Evolutionary conservation across 53 echinoderm and acorn worm species (phyloP), one percentile per base, ranked within the genome.

Genomic region (Echinometra lucunter): DNA sequence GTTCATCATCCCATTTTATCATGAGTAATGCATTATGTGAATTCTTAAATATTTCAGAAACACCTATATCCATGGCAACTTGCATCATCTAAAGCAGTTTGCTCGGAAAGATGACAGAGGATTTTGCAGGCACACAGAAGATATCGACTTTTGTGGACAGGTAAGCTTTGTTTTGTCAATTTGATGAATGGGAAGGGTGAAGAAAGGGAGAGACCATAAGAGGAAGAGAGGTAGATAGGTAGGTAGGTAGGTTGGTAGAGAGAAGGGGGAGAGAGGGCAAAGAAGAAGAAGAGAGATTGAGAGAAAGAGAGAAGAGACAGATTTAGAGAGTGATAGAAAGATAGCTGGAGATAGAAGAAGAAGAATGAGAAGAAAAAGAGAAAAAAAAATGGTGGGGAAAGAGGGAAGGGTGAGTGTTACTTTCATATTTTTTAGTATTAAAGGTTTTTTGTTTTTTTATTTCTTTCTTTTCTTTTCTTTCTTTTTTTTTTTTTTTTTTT

Each of bases 61-160:
- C 74, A 97, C 98, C 13, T 98, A 96, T 91, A 93, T 98, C 83
- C 98, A 98, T 92, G 93, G 95, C 81, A 98, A 98, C 94, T 92
- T 98, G 49, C 98, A 98, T 93, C 98, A 98, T 83, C 58, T 98
- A 74, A 98, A 98, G 95, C 96, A 97, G 47, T 98, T 98, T 96
- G 98, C 97, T 37, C 78, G 98, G 17, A 92, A 95, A 89, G 98
- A 98, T 88, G 98, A 98, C 74, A 92, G 96, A 17, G 98, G 98
- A 6, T 98, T 98, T 83, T 98, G 98, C 81, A 66, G 98, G 30
- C 98, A 98, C 82, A 98, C 98, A 1, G 98, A 98, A 82, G 98
- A 98, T 57, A 98, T 98, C 32, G 98, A 98, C 70, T 98, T 98
- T 58, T 98, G 98, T 94, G 98, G 98, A 21, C 98, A 98, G 97